These are phyloP conservation scores for Centropus unirufus DNA, from an alignment of 2,113 vertebrate species.

Conservation along the genomic window DNA sequence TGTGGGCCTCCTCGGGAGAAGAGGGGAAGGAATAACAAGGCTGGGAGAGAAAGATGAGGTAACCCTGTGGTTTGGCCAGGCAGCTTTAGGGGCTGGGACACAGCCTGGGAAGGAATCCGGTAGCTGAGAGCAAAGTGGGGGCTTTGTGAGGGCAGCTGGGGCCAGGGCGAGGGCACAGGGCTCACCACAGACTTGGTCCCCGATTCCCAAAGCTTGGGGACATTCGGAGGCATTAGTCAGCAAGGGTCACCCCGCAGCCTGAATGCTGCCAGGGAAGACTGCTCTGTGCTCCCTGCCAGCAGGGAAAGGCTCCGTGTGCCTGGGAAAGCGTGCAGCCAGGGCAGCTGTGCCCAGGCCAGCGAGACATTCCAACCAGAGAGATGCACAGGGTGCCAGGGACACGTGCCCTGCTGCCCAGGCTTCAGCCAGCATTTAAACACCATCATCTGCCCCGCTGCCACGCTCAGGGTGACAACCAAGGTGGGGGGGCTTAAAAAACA, in stretches of 20 bases:
- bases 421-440: background rate
- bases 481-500: background rate
- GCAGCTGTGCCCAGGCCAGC: background rate
- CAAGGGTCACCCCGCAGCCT: background rate
- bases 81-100: background rate
- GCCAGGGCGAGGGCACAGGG: accelerated
- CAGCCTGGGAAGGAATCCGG: background rate
- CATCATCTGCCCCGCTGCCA: accelerated
- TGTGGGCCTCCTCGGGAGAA: background rate
- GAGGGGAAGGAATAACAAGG: background rate
- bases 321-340: accelerated
- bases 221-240: accelerated
- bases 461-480: background rate
- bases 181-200: background rate
- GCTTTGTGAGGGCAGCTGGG: background rate
- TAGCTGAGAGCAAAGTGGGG: background rate
- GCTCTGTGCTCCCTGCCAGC: background rate
- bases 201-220: background rate
- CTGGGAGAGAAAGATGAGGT: background rate
- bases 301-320: accelerated
- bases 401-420: background rate
- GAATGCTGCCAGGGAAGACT: background rate
- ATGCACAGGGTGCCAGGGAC: background rate
- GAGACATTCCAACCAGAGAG: background rate
- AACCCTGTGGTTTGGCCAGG: background rate